Evolutionary conservation across 1,140 invertebrate species (phyloP).

Genomic region (Leptopilina boulardi): DNA sequence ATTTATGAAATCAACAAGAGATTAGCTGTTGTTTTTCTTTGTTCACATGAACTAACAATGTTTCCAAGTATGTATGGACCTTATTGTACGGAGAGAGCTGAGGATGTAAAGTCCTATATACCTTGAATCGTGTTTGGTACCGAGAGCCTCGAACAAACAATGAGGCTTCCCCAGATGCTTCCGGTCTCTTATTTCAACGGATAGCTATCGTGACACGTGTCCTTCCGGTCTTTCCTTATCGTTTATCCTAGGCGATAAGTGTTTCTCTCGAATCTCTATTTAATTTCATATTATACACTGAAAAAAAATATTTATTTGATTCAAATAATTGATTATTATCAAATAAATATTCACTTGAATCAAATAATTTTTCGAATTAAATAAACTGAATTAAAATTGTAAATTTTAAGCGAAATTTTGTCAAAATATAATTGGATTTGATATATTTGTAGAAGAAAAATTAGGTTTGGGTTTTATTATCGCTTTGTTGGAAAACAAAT

Average conservation of each 20-base stretch:
- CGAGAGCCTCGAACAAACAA: conserved; percentile 70
- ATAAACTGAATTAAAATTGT: no score
- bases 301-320: no score
- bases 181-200: conserved; percentile 75
- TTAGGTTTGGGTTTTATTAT: no score
- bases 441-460: no score
- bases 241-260: background rate
- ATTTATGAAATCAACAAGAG: background rate
- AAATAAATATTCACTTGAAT: no score
- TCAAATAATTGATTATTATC: no score
- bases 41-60: background rate
- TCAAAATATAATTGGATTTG: no score
- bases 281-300: background rate
- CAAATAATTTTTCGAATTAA: no score
- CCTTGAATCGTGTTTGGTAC: background rate
- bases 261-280: background rate
- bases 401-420: no score
- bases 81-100: background rate
- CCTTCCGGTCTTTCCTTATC: conserved; percentile 54
- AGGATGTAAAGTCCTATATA: background rate
- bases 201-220: conserved; percentile 69
- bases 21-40: background rate
- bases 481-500: no score
- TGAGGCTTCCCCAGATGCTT: conserved; percentile 74
- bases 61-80: background rate